Evolutionary conservation across 2,888 invertebrate species (phyloP), one percentile per base, ranked within the genome.

Genomic region (Limnephilus auricula): DNA sequence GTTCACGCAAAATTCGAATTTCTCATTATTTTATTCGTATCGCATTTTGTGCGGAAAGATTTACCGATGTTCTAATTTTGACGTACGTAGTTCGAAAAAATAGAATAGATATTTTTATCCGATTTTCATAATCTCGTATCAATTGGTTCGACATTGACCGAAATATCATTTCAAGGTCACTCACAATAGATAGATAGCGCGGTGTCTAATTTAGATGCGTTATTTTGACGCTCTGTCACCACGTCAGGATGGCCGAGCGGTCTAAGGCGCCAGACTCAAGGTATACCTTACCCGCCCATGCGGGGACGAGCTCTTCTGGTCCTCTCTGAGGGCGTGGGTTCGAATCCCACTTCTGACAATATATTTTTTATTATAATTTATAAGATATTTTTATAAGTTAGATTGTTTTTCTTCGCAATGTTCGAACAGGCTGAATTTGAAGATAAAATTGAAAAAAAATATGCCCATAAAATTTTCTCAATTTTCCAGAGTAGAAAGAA

Each of bases 311-410:
- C 94, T 95, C 94, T 96, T 96, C 95, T 96, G 97, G 97, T 98
- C 98, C 97, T 97, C 97, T 96, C 96, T 97, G 97, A 97, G 97
- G 97, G 97, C 97, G 97, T 97, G 97, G 97, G 97, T 97, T 97
- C 97, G 97, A 97, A 97, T 97, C 97, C 97, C 97, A 97, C 97
- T 97, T 97, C 97, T 97, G 97, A 97, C 97, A 97, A 95, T 6
- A 65, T 94, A 90, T 88, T 94, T 95, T 95, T 96, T 95, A 93
- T 15, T 31, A 85, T 89, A 10, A 50, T 86, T 30, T 30, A 65
- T 65, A 65, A 2, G 18, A 65, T 18, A 18, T 65, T 65, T 25
- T 65, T 25, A 9, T 25, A 65, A 65, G 25, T 6, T 0, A n/a
- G 0, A 9, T 9, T 6, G 9, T 6, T 65, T 65, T 25, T 9